Base-by-base conservation (phyloP, 23 tunicate genomes). In the Pegea sp. region DNA sequence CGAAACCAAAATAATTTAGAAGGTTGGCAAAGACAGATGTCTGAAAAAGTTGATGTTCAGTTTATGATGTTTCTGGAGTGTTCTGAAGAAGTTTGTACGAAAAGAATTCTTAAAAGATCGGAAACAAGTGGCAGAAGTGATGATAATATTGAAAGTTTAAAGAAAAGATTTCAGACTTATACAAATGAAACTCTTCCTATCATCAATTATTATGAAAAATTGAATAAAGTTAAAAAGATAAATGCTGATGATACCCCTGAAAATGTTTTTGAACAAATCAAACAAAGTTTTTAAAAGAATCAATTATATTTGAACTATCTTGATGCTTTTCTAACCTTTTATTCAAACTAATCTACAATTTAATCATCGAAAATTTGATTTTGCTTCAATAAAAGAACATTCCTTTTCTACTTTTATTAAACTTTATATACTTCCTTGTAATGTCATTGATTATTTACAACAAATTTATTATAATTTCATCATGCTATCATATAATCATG, bases 21-120 rank as follows among this genome's bases (percentile, higher is more conserved):
- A 23, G 97, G 97, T 6, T 88, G 97, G 97, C 76, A 51, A 48
- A 67, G 65, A 16, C 81, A 76, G 57, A 88, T 88, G 97, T 69
- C 57, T 21, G 90, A 60, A 0, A 77, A 76, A 70, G 72, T 65
- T 2, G 69, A 57, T 20, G 69, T 76, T 50, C 48, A 70, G 29
- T 76, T 88, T 65, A 89, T 88, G 30, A 34, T 88, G 32, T 88
- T 64, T 88, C 43, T 88, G 26, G 68, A 77, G 33, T 78, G 92
- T 29, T 75, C 89, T 0, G 72, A 76, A 62, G 61, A 61, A 27
- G 77, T 75, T 22, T 86, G 96, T 52, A 77, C 84, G 30, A 53
- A 30, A 3, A 30, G 97, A 46, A 88, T 88, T 7, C 52, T 88
- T 34, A 70, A 88, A 31, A 44, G 97, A 4, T 89, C 67, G 1